These are phyloP conservation scores for Laupala kohalensis DNA, from an alignment of 1,140 invertebrate genomes.

Conservation along the genomic window DNA sequence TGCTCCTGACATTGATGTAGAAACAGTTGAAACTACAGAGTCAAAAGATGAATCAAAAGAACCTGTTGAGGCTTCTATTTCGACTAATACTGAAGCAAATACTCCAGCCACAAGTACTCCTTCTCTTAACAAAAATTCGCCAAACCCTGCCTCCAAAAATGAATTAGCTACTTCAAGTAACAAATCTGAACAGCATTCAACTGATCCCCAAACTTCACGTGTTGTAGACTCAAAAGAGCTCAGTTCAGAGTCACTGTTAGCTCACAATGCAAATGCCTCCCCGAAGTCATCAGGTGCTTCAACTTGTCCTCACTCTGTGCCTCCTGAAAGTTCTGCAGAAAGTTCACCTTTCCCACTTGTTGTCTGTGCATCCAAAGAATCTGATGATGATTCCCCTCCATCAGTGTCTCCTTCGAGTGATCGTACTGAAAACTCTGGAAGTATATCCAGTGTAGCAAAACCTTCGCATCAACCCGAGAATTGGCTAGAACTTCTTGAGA, in stretches of 20 bases:
- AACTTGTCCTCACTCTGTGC: conserved; percentile 11
- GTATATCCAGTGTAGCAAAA: conserved; percentile 23
- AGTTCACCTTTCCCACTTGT: not conserved
- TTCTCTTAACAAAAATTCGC: not conserved
- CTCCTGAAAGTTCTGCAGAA: not conserved
- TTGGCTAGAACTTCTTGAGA: conserved; percentile 33
- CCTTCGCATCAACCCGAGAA: conserved; percentile 22
- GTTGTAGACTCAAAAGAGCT: too few relatives aligned
- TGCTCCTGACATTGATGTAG: not conserved
- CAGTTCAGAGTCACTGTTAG: too few relatives aligned
- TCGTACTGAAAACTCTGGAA: conserved; percentile 16
- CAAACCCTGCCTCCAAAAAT: too few relatives aligned
- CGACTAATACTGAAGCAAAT: not conserved
- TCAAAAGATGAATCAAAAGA: not conserved
- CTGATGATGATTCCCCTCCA: conserved; percentile 6
- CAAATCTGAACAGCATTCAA: too few relatives aligned
- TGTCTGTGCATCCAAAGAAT: conserved; percentile 9
- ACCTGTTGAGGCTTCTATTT: not conserved
- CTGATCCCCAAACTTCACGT: too few relatives aligned
- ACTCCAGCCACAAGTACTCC: not conserved
- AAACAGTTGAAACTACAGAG: conserved; percentile 4
- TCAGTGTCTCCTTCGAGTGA: conserved; percentile 14
- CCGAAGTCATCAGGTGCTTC: not conserved
- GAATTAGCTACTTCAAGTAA: too few relatives aligned
- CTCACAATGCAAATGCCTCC: too few relatives aligned